Evolutionary conservation across 2,113 vertebrate species (phyloP).

Genomic region (Stomatorhinus ivindoensis): DNA sequence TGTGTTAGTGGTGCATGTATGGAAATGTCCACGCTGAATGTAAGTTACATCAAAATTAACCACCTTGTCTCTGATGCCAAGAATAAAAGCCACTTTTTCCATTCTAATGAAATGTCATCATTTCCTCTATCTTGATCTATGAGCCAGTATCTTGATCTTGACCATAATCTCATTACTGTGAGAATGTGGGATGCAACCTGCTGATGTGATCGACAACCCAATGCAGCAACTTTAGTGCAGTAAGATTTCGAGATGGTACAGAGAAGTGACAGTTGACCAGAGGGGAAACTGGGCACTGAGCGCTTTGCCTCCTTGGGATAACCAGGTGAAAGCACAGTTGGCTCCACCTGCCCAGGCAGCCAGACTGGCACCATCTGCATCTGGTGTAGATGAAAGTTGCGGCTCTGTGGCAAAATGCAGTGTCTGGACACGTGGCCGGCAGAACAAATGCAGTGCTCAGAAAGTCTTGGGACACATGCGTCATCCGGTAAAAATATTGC

Average conservation of each 20-base stretch:
- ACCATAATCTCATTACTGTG: neutral
- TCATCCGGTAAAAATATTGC: neutral
- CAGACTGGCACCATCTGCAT: neutral
- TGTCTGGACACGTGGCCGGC: too few species aligned
- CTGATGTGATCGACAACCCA: neutral
- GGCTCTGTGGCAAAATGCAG: neutral
- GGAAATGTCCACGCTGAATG: neutral
- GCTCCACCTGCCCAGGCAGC: neutral
- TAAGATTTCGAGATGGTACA: neutral
- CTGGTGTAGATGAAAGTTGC: neutral
- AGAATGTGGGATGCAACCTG: neutral
- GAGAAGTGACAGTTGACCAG: neutral
- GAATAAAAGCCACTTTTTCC: neutral
- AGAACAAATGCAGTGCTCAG: neutral
- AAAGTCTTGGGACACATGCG: neutral
- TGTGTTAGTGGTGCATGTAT: neutral
- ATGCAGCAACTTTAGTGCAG: neutral
- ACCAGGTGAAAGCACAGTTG: too few species aligned
- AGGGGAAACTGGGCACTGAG: neutral
- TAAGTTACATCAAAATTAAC: neutral
- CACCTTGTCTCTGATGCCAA: neutral
- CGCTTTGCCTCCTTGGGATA: too few species aligned
- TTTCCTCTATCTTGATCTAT: neutral
- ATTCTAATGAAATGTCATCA: neutral
- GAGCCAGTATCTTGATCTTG: neutral